Percentiles rank a stretch among this genome's conserved stretches.
phyloP scores from a whole-genome alignment of 2,888 invertebrate genomes.

The Caenorhabditis sp. region DNA sequence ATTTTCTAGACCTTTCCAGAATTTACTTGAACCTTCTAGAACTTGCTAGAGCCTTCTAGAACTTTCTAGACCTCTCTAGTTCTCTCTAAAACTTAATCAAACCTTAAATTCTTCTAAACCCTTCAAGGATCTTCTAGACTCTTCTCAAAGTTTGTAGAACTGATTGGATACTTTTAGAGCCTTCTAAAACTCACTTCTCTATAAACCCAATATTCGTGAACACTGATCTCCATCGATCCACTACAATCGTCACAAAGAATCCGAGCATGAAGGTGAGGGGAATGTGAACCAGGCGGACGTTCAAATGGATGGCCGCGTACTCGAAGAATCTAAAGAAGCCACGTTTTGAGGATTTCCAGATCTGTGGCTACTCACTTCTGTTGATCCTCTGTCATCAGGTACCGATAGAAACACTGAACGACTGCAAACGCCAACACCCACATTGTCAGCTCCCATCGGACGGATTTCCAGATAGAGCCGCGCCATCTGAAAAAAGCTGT shows the following conservation, averaged over 20 bases:
- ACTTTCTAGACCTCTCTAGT: too few relatives aligned
- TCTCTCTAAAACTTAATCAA: too few relatives aligned
- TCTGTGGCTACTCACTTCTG: slow-evolving; percentile 19
- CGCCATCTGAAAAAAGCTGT: slow-evolving; percentile 50
- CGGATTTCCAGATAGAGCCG: slow-evolving; percentile 44
- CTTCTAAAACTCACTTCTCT: slow-evolving; percentile 59
- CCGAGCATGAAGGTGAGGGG: slow-evolving; percentile 69
- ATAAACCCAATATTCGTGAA: slow-evolving; percentile 68
- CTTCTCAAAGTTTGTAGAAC: too few relatives aligned
- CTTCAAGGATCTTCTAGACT: too few relatives aligned
- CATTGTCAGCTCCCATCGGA: slow-evolving; percentile 45
- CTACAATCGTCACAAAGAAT: slow-evolving; percentile 75
- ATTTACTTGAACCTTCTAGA: too few relatives aligned
- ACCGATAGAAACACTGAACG: slow-evolving; percentile 37
- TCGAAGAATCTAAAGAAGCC: slow-evolving; percentile 37
- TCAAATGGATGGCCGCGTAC: slow-evolving; percentile 52
- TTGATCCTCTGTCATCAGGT: slow-evolving; percentile 27
- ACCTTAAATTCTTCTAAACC: too few relatives aligned
- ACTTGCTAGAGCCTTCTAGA: too few relatives aligned
- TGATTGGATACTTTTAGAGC: too few relatives aligned
- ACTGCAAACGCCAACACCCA: slow-evolving; percentile 38
- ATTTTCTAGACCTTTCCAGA: too few relatives aligned
- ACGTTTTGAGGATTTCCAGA: neutral
- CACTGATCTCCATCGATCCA: slow-evolving; percentile 70
- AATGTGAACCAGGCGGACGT: slow-evolving; percentile 68